Percentiles rank a stretch among this genome's conserved stretches.
Conservation (phyloP, 1,140 invertebrate genomes). For the Scaptomyza hsui region DNA sequence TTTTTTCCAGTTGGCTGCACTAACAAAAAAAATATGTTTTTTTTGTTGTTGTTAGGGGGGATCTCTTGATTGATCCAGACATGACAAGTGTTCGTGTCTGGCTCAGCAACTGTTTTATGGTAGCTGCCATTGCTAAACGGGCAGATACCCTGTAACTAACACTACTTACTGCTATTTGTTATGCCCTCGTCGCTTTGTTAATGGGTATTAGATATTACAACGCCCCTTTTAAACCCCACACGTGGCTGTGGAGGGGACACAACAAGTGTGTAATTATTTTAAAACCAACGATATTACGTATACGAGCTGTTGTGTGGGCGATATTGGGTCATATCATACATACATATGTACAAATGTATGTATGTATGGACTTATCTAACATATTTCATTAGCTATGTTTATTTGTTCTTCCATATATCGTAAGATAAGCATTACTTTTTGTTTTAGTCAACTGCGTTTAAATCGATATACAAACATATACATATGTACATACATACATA, state of each 20-base stretch:
- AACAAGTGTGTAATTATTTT: conserved; percentile 31
- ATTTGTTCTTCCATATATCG: neutral
- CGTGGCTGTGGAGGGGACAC: conserved; percentile 3
- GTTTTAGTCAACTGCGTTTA: conserved; percentile 16
- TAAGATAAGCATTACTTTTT: conserved; percentile 2
- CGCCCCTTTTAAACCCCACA: too few relatives aligned
- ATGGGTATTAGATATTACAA: neutral
- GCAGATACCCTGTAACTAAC: conserved; percentile 7
- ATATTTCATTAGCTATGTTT: neutral
- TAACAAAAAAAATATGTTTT: too few relatives aligned
- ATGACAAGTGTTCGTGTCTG: conserved; percentile 19
- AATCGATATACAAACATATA: conserved; percentile 19
- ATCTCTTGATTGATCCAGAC: conserved; percentile 24
- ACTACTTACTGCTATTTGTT: too few relatives aligned
- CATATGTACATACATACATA: too few relatives aligned
- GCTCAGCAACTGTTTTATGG: neutral
- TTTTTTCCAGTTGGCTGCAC: conserved; percentile 23
- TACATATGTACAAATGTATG: conserved; percentile 10
- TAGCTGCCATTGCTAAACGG: neutral
- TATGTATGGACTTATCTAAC: conserved; percentile 12
- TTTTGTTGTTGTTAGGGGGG: conserved; percentile 14
- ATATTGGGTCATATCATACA: conserved; percentile 12
- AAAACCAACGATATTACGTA: conserved; percentile 30
- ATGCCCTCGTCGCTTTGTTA: neutral
- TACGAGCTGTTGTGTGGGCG: conserved; percentile 15